Percentiles rank a stretch among this genome's conserved stretches.
These are phyloP conservation scores for Kryptolebias ocellatus DNA, from an alignment of 2,797 vertebrate genomes.

Conservation along the genomic window DNA sequence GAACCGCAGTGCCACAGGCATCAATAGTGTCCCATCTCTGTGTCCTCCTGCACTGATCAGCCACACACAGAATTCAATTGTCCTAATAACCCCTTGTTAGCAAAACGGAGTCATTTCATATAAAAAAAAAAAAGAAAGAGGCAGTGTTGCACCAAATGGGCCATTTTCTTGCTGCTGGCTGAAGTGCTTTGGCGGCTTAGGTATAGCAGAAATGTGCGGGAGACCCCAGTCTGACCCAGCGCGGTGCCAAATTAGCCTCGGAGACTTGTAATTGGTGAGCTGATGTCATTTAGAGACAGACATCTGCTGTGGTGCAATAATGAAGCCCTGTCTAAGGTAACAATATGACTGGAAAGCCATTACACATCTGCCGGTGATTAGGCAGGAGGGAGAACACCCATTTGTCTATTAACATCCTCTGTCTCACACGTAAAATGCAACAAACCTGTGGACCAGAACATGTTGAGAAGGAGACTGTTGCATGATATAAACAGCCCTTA, in stretches of 20 bases:
- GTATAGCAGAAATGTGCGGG: slow-evolving; percentile 55
- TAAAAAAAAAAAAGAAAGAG: slow-evolving; percentile 21
- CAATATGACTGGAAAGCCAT: slow-evolving; percentile 72
- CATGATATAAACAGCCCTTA: slow-evolving; percentile 41
- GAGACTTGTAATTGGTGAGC: slow-evolving; percentile 76
- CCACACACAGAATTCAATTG: slow-evolving; percentile 73
- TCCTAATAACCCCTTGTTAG: slow-evolving; percentile 76
- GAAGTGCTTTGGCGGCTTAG: slow-evolving; percentile 52
- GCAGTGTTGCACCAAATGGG: slow-evolving; percentile 59
- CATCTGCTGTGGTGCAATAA: slow-evolving; percentile 74
- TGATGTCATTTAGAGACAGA: slow-evolving; percentile 77
- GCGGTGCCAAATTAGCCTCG: slow-evolving; percentile 70
- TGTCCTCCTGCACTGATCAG: slow-evolving; percentile 50
- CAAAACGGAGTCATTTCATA: slow-evolving; percentile 67
- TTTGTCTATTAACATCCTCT: slow-evolving; percentile 47
- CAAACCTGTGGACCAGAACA: slow-evolving; percentile 46
- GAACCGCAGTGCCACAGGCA: slow-evolving; percentile 47
- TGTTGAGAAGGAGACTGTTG: slow-evolving; percentile 45
- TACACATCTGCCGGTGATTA: slow-evolving; percentile 72
- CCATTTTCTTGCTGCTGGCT: slow-evolving; percentile 57
- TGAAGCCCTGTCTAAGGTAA: slow-evolving; percentile 75
- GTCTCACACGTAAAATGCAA: slow-evolving; percentile 44
- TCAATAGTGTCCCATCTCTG: slow-evolving; percentile 52
- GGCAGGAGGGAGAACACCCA: slow-evolving; percentile 48
- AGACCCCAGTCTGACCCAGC: slow-evolving; percentile 64